A percentile compares a stretch with the other conserved stretches of the same genome.
phyloP scores from a whole-genome alignment of 2,113 vertebrate species.

The Periophthalmodon schlosseri region DNA sequence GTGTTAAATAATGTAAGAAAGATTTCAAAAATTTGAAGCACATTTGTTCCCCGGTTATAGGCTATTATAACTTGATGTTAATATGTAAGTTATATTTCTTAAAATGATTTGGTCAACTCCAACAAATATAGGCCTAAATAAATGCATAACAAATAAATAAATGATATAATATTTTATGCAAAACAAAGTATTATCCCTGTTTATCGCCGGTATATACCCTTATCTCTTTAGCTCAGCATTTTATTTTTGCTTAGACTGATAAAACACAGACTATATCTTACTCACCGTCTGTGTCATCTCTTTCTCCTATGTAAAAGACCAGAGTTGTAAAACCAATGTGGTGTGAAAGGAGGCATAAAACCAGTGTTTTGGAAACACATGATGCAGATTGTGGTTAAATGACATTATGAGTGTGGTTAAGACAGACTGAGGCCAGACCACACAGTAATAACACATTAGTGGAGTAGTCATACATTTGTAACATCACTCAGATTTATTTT shows the following conservation, averaged over 20 bases:
- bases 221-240: not conserved
- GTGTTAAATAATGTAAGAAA: too few relatives aligned
- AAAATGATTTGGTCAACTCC: too few relatives aligned
- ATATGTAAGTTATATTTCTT: not conserved
- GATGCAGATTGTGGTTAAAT: constrained; percentile 6
- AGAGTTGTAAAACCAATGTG: not conserved
- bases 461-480: not conserved
- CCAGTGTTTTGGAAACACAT: not conserved
- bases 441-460: constrained; percentile 12
- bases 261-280: not conserved
- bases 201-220: too few relatives aligned
- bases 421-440: constrained; percentile 3
- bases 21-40: too few relatives aligned
- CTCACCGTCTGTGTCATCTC: not conserved
- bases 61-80: not conserved
- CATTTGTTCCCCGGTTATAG: too few relatives aligned
- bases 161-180: too few relatives aligned
- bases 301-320: not conserved
- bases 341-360: constrained; percentile 1
- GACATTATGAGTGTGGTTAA: constrained; percentile 10
- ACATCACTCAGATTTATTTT: constrained; percentile 1
- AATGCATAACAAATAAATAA: too few relatives aligned
- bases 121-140: too few relatives aligned
- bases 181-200: too few relatives aligned
- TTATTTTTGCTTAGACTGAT: not conserved